Evolutionary conservation across 23 tunicate genomes (phyloP), one percentile per base, ranked within the genome.

Genomic region (Corella eumyota): DNA sequence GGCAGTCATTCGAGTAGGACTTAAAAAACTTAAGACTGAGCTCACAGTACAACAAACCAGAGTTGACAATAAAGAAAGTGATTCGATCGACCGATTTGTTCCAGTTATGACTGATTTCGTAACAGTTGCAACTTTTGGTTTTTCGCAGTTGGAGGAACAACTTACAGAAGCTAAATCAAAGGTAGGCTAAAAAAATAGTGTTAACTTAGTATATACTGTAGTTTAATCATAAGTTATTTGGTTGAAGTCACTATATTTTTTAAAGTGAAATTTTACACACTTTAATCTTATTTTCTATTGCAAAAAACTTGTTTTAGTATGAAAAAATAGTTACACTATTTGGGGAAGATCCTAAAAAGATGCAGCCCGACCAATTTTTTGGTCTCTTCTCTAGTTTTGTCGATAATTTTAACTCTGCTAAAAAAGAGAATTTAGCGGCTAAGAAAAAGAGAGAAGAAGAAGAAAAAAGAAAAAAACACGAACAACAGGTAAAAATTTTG

Each of bases 101-200:
- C 88, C 88, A 45, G 96, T 88, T 34, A 88, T 88, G 96, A 78
- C 81, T 25, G 96, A 88, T 64, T 88, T 88, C 45, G 88, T 73
- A 21, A 88, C 96, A 31, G 77, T 88, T 11, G 96, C 96, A 24
- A 58, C 73, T 1, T 59, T 88, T 28, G 61, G 73, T 15, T 88
- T 88, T 68, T 49, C 78, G 25, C 77, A 88, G 50, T 58, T 78
- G 28, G 88, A 88, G 19, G 96, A 88, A 48, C 3, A 59, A 34
- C 33, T 67, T n/a, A 61, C 45, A 0, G 69, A 53, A 19, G 76
- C 96, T 13, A 78, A 88, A 55, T 36, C 59, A 26, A 54, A 63
- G 62, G 96, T 85, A 53, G 25, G 9, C 25, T 20, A 53, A 23
- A n/a, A 23, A 53, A 53, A 53, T n/a, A 53, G 23, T 20, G 13